Base-by-base conservation (phyloP, 2,888 invertebrate species). In the Lasioglossum malachurum region DNA sequence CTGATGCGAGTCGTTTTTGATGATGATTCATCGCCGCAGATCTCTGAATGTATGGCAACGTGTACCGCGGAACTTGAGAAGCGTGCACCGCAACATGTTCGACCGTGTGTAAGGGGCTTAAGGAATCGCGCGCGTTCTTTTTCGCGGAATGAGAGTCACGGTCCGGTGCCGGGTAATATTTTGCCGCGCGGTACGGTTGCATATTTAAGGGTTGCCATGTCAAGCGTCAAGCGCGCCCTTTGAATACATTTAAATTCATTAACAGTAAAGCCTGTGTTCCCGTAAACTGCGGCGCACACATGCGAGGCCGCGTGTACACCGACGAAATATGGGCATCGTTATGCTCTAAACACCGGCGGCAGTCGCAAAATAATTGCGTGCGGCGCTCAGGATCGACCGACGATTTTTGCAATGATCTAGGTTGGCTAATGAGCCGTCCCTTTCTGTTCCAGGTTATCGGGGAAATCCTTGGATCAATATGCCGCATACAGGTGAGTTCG, bases 231-330 rank as follows among this genome's bases (percentile, higher is more conserved):
- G 94, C 93, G 92, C 94, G 94, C 94, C 94, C 94, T 93, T 94
- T 94, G 94, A 94, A 95, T 95, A 95, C 93, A 95, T 95, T 95
- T 94, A 94, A 95, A 95, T 95, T 94, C 93, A 95, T 95, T 94
- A 95, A 91, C 91, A 89, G 89, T 88, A 87, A 86, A 86, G 86
- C 89, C 89, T 90, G 80, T 84, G 87, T 88, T 88, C 86, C 86
- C 78, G 86, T 88, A 88, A 82, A 86, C 88, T 76, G 75, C 77
- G 75, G 73, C 69, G 57, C 67, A 38, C 44, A 77, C 69, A 78
- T 60, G 76, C 64, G 38, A 80, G 31, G 72, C 38, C 69, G 69
- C 71, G 64, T 64, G 64, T 64, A 71, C 44, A 19, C 31, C 19
- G 69, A 73, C 49, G 44, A 74, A 79, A 80, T 86, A 75, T 80